Conservation (phyloP, 1,140 invertebrate species). For the Drosophila nasuta region DNA sequence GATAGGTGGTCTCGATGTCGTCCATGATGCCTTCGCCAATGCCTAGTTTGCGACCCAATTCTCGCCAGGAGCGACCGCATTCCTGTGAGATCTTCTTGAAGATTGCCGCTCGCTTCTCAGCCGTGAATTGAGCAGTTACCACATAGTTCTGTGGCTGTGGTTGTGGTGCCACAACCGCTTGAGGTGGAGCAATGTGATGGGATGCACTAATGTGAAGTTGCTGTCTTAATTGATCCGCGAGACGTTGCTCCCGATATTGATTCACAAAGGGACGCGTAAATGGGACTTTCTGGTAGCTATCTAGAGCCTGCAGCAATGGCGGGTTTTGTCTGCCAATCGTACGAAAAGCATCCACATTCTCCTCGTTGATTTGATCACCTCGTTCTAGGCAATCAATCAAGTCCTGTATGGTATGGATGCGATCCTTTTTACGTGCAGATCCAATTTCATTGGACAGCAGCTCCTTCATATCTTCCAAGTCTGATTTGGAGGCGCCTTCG, state of each 20-base stretch:
- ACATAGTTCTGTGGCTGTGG: conserved; percentile 36
- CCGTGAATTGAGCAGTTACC: conserved; percentile 46
- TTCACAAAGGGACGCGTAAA: conserved; percentile 11
- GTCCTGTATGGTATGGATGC: conserved; percentile 53
- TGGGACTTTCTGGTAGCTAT: conserved; percentile 36
- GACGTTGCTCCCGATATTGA: conserved; percentile 56
- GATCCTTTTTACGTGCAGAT: conserved; percentile 40
- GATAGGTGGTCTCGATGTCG: conserved; percentile 79
- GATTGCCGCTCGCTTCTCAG: conserved; percentile 63
- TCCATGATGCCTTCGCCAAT: conserved; percentile 86
- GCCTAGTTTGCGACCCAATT: conserved; percentile 85
- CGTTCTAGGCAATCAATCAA: conserved; percentile 72
- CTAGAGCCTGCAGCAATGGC: conserved; percentile 36
- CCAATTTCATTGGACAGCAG: conserved; percentile 57
- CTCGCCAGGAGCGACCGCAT: conserved; percentile 86
- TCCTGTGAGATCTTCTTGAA: conserved; percentile 72
- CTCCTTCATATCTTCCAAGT: conserved; percentile 59
- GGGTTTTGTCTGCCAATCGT: conserved; percentile 5
- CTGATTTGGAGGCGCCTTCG: conserved; percentile 8
- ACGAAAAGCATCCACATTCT: conserved; percentile 58
- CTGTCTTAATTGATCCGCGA: conserved; percentile 61
- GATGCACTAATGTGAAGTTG: conserved; percentile 42
- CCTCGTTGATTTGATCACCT: conserved; percentile 49
- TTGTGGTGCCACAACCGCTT: neutral
- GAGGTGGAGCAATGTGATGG: neutral